phyloP scores from a whole-genome alignment of 2,797 vertebrate genomes.

The Acomys russatus region DNA sequence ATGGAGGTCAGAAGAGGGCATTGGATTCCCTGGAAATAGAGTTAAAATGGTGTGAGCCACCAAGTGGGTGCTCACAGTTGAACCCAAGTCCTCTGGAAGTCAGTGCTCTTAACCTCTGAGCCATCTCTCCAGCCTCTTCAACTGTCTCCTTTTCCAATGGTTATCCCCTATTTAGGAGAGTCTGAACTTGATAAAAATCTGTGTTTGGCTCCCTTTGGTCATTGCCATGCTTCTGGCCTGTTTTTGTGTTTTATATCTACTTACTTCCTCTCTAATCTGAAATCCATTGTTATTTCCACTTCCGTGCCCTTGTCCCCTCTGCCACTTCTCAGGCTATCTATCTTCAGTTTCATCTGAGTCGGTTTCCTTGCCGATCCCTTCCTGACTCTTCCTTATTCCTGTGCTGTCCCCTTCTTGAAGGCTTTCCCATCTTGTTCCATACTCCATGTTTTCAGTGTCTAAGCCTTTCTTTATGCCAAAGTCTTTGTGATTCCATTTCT shows the following conservation, averaged over 20 bases:
- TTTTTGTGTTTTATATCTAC: background rate
- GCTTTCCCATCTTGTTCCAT: rapidly evolving
- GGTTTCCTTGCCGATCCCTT: background rate
- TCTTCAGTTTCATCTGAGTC: background rate
- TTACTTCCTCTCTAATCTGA: conserved; percentile 2
- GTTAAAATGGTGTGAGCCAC: background rate
- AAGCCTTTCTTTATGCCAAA: background rate
- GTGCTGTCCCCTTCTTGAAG: background rate
- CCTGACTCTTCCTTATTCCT: background rate
- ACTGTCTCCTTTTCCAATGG: background rate
- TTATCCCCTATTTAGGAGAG: background rate
- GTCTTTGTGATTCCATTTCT: background rate
- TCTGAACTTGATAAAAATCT: background rate
- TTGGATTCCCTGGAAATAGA: background rate
- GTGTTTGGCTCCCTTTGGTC: background rate
- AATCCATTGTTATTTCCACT: background rate
- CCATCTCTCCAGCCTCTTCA: background rate
- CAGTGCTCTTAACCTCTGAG: background rate
- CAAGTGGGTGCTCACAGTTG: background rate
- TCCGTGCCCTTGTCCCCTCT: background rate
- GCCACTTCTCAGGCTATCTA: rapidly evolving
- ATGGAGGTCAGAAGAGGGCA: background rate
- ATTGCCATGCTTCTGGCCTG: background rate
- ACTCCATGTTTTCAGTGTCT: background rate
- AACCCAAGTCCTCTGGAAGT: background rate